These are phyloP conservation scores for Tadarida brasiliensis DNA, from an alignment of 2,797 vertebrate species.

Conservation along the genomic window DNA sequence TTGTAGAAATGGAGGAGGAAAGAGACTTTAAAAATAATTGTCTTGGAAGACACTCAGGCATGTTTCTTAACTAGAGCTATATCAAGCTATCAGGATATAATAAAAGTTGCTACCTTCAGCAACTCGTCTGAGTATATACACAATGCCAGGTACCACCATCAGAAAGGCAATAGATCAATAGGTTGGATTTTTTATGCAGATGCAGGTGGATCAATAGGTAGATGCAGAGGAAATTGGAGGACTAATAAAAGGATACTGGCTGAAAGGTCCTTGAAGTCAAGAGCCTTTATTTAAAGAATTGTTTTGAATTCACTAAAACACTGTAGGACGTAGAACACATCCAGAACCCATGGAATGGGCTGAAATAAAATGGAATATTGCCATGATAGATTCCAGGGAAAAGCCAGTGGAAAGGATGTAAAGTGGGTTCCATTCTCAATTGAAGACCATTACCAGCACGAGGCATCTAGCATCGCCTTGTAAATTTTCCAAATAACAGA, in stretches of 20 bases:
- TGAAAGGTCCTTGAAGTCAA: background rate
- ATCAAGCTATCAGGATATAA: background rate
- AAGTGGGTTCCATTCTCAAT: background rate
- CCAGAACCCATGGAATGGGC: background rate
- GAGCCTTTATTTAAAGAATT: background rate
- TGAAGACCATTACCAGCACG: background rate
- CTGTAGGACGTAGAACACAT: background rate
- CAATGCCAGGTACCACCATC: background rate
- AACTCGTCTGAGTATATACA: background rate
- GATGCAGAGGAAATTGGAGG: background rate
- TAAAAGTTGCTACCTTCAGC: background rate
- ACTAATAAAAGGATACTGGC: background rate
- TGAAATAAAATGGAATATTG: background rate
- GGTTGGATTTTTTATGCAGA: background rate
- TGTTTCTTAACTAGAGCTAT: background rate
- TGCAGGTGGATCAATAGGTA: background rate
- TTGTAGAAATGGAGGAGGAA: conserved; percentile 33
- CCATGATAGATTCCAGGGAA: background rate
- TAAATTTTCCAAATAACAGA: background rate
- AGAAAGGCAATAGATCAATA: background rate
- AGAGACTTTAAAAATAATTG: background rate
- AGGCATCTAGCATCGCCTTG: background rate
- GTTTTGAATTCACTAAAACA: background rate
- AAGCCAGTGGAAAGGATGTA: background rate
- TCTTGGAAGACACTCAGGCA: background rate